Conservation (phyloP, 2,113 vertebrate genomes). For the Asarcornis scutulata region DNA sequence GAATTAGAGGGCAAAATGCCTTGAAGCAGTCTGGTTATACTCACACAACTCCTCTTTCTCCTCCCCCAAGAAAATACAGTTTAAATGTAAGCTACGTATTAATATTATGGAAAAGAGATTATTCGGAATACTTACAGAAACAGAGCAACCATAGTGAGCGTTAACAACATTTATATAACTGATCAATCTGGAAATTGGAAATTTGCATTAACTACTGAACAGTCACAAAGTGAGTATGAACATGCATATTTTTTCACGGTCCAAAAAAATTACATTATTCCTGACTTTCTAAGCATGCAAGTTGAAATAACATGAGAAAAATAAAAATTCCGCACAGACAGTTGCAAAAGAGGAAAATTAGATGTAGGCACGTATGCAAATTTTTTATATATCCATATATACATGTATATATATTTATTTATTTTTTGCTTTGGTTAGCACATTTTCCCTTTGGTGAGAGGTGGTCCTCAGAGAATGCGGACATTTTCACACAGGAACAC, state of each 20-base stretch:
- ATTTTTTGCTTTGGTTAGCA: background rate
- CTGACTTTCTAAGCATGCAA: background rate
- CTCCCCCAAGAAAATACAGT: background rate
- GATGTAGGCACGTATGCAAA: background rate
- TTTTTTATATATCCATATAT: no score
- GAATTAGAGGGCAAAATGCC: background rate
- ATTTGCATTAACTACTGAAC: background rate
- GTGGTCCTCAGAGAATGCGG: fast-evolving
- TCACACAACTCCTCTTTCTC: fast-evolving
- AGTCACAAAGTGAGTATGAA: background rate
- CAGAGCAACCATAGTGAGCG: background rate
- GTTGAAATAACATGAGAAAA: background rate
- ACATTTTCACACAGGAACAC: background rate
- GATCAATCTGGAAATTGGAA: background rate
- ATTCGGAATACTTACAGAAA: background rate
- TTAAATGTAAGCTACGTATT: background rate
- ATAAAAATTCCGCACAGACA: background rate
- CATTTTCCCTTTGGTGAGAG: background rate
- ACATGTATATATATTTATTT: no score
- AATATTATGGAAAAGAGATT: background rate
- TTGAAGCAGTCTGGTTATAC: background rate
- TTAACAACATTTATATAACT: background rate
- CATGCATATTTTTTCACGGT: fast-evolving
- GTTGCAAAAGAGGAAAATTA: background rate
- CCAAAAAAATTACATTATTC: background rate